Percentiles rank a stretch among this genome's conserved stretches.
Evolutionary conservation across 2,888 invertebrate species (phyloP).

Genomic region (Hemaris fuciformis): DNA sequence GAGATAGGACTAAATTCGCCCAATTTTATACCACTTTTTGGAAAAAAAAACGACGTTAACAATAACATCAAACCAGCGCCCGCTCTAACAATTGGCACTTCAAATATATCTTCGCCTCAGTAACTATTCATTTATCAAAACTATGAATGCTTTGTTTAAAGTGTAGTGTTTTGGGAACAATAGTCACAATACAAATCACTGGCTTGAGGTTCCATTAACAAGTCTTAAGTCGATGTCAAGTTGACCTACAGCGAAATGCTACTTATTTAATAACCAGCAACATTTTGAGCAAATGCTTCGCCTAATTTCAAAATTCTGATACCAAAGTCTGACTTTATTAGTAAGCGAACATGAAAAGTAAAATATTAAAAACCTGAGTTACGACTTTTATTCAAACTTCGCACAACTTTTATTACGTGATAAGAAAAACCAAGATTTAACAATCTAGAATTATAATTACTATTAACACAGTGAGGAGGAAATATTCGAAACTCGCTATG

Average conservation of each 20-base stretch:
- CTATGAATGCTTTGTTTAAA: not conserved
- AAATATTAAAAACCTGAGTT: not conserved
- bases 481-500: constrained; percentile 17
- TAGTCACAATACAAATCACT: not conserved
- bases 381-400: constrained; percentile 2
- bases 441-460: not conserved
- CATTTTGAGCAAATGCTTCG: too few relatives aligned
- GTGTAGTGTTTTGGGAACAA: not conserved
- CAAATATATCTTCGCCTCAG: not conserved
- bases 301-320: not conserved
- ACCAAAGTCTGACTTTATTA: not conserved
- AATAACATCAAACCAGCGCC: too few relatives aligned
- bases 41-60: too few relatives aligned
- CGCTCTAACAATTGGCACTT: too few relatives aligned
- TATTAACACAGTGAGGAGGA: not conserved
- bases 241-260: not conserved
- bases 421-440: constrained; percentile 15
- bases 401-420: constrained; percentile 20
- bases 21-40: too few relatives aligned
- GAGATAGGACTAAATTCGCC: too few relatives aligned
- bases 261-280: not conserved
- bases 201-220: not conserved
- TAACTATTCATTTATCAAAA: not conserved
- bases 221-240: not conserved
- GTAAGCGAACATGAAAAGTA: not conserved